A percentile compares a stretch with the other conserved stretches of the same genome.
These are phyloP conservation scores for Sebastes baramenuke DNA, from an alignment of 2,797 vertebrate species.

Conservation along the genomic window DNA sequence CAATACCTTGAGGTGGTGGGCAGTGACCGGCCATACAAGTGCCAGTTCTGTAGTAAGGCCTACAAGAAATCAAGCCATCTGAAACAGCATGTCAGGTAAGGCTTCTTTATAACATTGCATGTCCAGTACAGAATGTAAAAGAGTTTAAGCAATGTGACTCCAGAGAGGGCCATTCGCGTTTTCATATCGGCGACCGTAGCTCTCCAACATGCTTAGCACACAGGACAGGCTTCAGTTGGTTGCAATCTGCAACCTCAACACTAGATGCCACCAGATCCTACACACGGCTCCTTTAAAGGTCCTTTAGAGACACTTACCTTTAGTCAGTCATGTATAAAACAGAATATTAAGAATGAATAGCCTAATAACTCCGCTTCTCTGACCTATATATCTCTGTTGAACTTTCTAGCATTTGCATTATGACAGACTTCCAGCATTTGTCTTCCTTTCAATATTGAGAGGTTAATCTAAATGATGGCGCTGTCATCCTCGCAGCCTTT, in stretches of 20 bases:
- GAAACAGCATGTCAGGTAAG: conserved; percentile 96
- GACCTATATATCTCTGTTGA: not conserved
- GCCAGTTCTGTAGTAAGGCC: conserved; percentile 93
- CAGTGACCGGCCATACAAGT: conserved; percentile 95
- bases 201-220: too few species aligned
- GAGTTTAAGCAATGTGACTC: not conserved
- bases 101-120: not conserved
- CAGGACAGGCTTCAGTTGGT: too few species aligned
- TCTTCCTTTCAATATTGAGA: conserved; percentile 17
- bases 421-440: not conserved
- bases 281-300: not conserved
- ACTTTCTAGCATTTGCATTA: not conserved
- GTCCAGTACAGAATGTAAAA: not conserved
- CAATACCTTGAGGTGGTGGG: conserved; percentile 92
- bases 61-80: conserved; percentile 99
- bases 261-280: too few species aligned
- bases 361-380: not conserved
- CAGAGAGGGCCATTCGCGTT: too few species aligned
- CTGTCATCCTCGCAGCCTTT: not conserved
- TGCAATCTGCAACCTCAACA: too few species aligned
- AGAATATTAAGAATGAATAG: not conserved
- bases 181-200: too few species aligned
- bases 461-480: not conserved
- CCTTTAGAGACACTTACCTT: not conserved
- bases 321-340: not conserved